Base-by-base conservation (phyloP, 2,888 invertebrate species). In the Troides helena region DNA sequence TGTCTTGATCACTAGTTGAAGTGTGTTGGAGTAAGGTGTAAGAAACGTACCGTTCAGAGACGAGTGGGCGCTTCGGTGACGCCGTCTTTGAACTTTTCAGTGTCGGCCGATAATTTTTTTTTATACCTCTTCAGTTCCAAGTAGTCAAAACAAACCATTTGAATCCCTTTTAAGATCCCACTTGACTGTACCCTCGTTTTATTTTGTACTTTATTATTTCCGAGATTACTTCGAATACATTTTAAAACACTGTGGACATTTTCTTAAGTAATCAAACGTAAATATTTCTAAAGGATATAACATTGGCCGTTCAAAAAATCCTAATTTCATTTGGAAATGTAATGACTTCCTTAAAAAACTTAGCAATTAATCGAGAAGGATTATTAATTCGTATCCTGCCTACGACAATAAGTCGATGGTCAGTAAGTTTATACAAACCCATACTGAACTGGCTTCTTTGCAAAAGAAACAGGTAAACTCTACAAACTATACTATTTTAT, bases 91-190 rank as follows among this genome's bases (percentile, higher is more conserved):
- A 90, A 82, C 53, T 85, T 83, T 80, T 80, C 76, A 81, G 79
- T 30, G 30, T 77, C 71, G 72, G 72, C 78, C 80, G 89, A 90
- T 89, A 88, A 87, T 76, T 82, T 76, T 82, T 87, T 86, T 86
- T 82, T 81, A 80, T 83, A 79, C 79, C 83, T 83, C 85, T 86
- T 79, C 80, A 86, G 75, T 72, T 77, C 78, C 76, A 80, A 81
- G 87, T 82, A 91, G 90, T 90, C 92, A 90, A 86, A 92, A 92
- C 92, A 92, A 92, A 92, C 91, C 91, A 82, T 92, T 92, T 87
- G 86, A 82, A 81, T 76, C 83, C 81, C 79, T 86, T 87, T 85
- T 79, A 82, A 81, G 81, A 76, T 73, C 76, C 86, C 90, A 90
- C 92, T 92, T 85, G 89, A 91, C 81, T 85, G 85, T 86, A 87